Base-by-base conservation (phyloP, 2,888 invertebrate genomes). In the Bursaphelenchus okinawaensis region DNA sequence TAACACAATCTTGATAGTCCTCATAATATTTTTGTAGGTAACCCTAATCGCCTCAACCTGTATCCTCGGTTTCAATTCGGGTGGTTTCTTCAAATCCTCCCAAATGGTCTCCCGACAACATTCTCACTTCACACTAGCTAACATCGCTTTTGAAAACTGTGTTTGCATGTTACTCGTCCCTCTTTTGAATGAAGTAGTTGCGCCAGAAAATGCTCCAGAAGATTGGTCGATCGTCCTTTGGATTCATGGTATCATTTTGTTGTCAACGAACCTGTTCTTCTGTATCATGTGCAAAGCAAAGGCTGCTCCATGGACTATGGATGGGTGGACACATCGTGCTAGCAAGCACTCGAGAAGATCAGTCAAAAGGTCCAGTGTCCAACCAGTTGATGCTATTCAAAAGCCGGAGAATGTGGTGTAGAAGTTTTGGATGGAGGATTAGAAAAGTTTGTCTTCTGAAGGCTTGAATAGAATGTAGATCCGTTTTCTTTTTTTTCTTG, bases 1-100 rank as follows among this genome's bases (percentile, higher is more conserved):
- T 56, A 8, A n/a, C 26, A 8, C 24, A 12, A 26, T 28, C 9
- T 24, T 24, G n/a, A 56, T 12, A 9, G 31, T 56, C n/a, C n/a
- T n/a, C n/a, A 22, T 56, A 7, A 8, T 59, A 56, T 19, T 3
- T n/a, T 3, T 57, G 54, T 26, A 68, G 69, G 55, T 71, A 50
- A 64, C 78, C 24, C 67, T 81, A 62, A 75, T 78, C 27, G 63
- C 76, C 23, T 75, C 81, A 22, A 81, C 79, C 6, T 76, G 76
- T 55, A 80, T 81, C 73, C 78, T 81, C 62, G 81, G 81, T 20
- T 81, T 81, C 68, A 78, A 78, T 63, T 75, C 78, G 22, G 77
- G 69, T 26, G 78, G 78, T 22, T 78, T 78, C 67, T 80, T 77
- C 68, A 78, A 81, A 70, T 75, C 75, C 52, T 68, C 75, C 7